Evolutionary conservation across 1,140 invertebrate genomes (phyloP).

Genomic region (Drosophila teissieri): DNA sequence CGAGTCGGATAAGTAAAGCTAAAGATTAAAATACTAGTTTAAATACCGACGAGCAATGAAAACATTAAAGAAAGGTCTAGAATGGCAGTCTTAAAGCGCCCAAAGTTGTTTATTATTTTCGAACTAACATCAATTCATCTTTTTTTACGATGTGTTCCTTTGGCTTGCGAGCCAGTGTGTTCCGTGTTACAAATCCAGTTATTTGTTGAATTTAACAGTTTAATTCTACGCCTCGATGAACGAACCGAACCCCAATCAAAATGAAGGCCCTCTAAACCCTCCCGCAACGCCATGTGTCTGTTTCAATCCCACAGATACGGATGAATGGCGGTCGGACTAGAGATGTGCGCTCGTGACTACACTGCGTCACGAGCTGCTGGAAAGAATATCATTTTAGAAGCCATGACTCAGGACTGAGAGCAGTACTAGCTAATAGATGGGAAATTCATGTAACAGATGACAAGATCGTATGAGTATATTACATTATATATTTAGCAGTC

Average conservation of each 20-base stretch:
- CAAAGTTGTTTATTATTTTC: no score
- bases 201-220: conserved; percentile 84
- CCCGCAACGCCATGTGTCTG: conserved; percentile 60
- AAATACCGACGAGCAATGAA: no score
- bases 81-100: no score
- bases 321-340: conserved; percentile 5
- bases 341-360: background rate
- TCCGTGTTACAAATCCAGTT: conserved; percentile 69
- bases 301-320: conserved; percentile 49
- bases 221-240: conserved; percentile 82
- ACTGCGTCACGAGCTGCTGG: background rate
- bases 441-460: no score
- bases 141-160: background rate
- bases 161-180: background rate
- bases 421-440: no score
- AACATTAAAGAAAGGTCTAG: no score
- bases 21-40: no score
- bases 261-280: conserved; percentile 9
- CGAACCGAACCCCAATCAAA: conserved; percentile 33
- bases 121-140: background rate
- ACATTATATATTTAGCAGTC: no score
- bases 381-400: background rate
- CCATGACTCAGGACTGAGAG: no score
- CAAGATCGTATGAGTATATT: no score
- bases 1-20: no score